Evolutionary conservation across 1,140 invertebrate species (phyloP).

Genomic region (Hermetia illucens): DNA sequence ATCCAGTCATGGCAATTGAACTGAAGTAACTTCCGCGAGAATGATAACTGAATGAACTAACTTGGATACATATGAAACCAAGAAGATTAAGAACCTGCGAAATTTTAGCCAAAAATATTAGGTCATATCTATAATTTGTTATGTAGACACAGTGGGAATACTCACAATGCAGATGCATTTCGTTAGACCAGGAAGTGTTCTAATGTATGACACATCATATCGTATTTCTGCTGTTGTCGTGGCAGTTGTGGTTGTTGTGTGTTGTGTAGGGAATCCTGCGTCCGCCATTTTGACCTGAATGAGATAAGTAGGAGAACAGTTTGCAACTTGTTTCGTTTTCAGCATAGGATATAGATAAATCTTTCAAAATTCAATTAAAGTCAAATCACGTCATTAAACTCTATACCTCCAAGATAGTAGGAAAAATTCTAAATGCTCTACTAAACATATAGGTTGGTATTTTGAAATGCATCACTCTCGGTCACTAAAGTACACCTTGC

Average conservation of each 20-base stretch:
- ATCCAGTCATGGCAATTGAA: constrained; percentile 70
- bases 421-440: too few relatives aligned
- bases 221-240: constrained; percentile 51
- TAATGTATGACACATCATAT: constrained; percentile 56
- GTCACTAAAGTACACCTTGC: too few relatives aligned
- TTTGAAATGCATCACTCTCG: too few relatives aligned
- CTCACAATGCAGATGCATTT: constrained; percentile 70
- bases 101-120: constrained; percentile 8
- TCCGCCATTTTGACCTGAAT: too few relatives aligned
- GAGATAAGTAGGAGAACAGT: too few relatives aligned
- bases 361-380: too few relatives aligned
- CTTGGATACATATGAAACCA: constrained; percentile 69
- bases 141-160: constrained; percentile 12
- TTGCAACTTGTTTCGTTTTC: too few relatives aligned
- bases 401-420: too few relatives aligned
- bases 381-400: too few relatives aligned
- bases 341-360: too few relatives aligned
- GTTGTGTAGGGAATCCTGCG: constrained; percentile 51
- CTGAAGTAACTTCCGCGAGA: constrained; percentile 55
- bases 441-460: too few relatives aligned
- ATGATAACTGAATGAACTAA: constrained; percentile 35
- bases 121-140: not conserved
- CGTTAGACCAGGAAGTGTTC: constrained; percentile 56
- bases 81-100: constrained; percentile 57
- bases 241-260: constrained; percentile 50